Base-by-base conservation (phyloP, 2,797 vertebrate genomes). In the Pangasius krempfi region DNA sequence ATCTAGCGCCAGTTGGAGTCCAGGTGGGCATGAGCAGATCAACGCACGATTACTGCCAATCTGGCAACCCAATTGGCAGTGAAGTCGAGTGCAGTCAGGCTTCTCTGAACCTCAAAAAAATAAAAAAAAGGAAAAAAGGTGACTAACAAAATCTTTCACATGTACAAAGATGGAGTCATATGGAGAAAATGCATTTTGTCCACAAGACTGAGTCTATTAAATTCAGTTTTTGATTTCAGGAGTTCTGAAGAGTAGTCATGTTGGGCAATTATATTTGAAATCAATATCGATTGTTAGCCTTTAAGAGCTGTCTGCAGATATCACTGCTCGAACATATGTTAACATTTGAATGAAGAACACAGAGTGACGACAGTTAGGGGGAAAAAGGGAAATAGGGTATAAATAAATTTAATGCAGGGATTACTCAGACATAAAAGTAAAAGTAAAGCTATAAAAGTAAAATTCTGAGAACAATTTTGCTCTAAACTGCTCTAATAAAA, bases 1-100 rank as follows among this genome's bases (percentile, higher is more conserved):
- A 93, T 96, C 92, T 79, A 90, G 37, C 60, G 93, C 94, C 93
- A 96, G 93, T 90, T 93, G 92, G 92, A 95, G 93, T 90, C 95
- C 94, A 64, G 93, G 94, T 88, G 95, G 94, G 93, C 95, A 95
- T 89, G 94, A 89, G 88, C 95, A 96, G 81, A 40, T 86, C 78
- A 90, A 68, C 5, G 16, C 92, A 87, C 92, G 93, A 91, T 88
- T 91, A 80, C 85, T 85, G 75, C 92, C 93, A 92, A 94, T 92
- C 93, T 95, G 95, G 94, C 95, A 96, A 30, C 93, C 95, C 84
- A 94, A 94, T 93, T 96, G 95, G 92, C 95, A 96, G 44, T 90
- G 93, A 72, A 89, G 84, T 40, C 91, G 91, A 88, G 87, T 94
- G 92, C 95, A 95, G 86, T 92, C 89, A 25, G 92, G 85, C 85